phyloP scores from a whole-genome alignment of 2,797 vertebrate species.

The Rallus crepitans region DNA sequence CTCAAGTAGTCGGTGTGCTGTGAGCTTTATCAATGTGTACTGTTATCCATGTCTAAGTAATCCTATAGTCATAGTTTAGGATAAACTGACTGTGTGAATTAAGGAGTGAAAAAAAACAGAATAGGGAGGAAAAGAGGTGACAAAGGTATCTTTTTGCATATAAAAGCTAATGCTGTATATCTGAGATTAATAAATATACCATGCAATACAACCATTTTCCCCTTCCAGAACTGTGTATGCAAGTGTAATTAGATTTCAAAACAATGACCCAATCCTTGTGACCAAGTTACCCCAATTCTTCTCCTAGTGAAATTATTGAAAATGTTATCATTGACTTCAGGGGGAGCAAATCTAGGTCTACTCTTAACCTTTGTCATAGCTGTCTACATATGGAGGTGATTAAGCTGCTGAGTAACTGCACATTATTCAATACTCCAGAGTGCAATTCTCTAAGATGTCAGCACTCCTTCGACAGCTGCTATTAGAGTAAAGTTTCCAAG shows the following conservation, averaged over 20 bases:
- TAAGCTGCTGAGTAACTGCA: neutral
- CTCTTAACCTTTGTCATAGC: neutral
- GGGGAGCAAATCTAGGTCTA: neutral
- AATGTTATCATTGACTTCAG: neutral
- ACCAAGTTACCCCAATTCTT: neutral
- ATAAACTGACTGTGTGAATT: neutral
- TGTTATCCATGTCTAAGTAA: neutral
- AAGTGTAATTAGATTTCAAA: neutral
- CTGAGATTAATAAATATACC: neutral
- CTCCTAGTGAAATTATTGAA: neutral
- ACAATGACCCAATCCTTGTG: neutral
- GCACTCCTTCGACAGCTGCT: constrained; percentile 80
- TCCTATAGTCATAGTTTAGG: neutral
- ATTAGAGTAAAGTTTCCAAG: constrained; percentile 47
- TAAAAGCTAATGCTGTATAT: neutral
- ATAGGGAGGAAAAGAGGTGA: neutral
- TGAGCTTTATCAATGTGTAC: neutral
- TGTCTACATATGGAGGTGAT: neutral
- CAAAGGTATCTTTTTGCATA: neutral
- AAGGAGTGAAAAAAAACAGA: neutral
- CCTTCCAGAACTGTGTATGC: neutral
- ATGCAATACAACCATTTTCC: neutral
- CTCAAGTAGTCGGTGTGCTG: neutral
- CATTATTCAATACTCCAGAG: constrained; percentile 30
- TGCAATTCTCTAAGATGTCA: constrained; percentile 78